Percentiles rank a stretch among this genome's conserved stretches.
These are phyloP conservation scores for Hydractinia echinata DNA, from an alignment of 30 jellyfish, hydroid and myxozoan species.

Conservation along the genomic window DNA sequence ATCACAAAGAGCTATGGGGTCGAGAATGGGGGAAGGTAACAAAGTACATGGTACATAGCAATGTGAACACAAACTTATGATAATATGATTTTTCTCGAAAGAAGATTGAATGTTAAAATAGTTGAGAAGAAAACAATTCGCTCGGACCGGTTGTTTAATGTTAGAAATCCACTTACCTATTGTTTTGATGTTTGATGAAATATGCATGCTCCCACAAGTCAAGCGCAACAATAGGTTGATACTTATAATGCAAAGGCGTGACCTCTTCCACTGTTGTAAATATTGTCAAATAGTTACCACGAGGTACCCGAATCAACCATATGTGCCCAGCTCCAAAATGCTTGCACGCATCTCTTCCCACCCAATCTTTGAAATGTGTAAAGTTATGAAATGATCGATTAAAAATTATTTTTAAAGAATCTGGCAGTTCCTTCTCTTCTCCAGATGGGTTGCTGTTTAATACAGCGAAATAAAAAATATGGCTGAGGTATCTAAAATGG, in stretches of 20 bases:
- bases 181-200: not conserved
- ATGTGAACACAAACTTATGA: no score
- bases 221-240: constrained; percentile 7
- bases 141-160: no score
- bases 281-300: constrained; percentile 29
- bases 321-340: constrained; percentile 83
- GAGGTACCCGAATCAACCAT: constrained; percentile 66
- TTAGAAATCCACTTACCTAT: not conserved
- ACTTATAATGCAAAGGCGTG: not conserved
- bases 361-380: constrained; percentile 45
- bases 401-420: constrained; percentile 21
- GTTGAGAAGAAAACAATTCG: no score
- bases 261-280: not conserved
- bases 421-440: constrained; percentile 35
- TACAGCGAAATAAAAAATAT: constrained; percentile 60
- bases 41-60: no score
- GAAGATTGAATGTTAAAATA: no score
- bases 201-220: constrained; percentile 31
- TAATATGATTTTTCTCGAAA: no score
- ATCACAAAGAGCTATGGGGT: no score
- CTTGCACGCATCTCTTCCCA: constrained; percentile 41
- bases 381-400: constrained; percentile 54
- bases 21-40: no score
- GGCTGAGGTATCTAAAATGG: constrained; percentile 58
- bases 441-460: constrained; percentile 53